A percentile compares a stretch with the other conserved stretches of the same genome.
These are phyloP conservation scores for Parauchenoglanis punctatus DNA, from an alignment of 2,797 vertebrate species.

Conservation along the genomic window DNA sequence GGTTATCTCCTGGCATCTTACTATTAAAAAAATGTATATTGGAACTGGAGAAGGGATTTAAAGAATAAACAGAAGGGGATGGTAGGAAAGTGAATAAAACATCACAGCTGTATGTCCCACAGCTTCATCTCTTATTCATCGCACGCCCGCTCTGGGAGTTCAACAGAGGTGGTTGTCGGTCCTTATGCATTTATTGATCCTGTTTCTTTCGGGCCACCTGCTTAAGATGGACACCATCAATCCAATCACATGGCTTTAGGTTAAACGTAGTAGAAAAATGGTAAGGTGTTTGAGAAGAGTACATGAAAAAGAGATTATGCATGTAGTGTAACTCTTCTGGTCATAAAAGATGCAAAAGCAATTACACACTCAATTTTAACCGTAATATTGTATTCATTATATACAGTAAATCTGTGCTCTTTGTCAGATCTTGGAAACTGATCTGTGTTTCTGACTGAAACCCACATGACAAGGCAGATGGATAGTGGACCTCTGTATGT, in stretches of 20 bases:
- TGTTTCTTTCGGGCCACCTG: slow-evolving; percentile 4
- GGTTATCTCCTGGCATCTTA: background rate
- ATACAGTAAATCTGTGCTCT: background rate
- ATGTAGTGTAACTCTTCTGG: background rate
- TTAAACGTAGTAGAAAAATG: background rate
- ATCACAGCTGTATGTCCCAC: background rate
- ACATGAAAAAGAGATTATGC: background rate
- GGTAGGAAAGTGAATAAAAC: slow-evolving; percentile 31
- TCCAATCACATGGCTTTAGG: background rate
- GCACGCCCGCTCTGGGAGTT: background rate
- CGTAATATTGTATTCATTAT: too few species aligned
- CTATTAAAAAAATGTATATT: background rate
- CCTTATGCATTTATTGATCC: slow-evolving; percentile 3
- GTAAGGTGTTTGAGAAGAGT: background rate
- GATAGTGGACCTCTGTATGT: slow-evolving; percentile 8
- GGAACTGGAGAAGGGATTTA: background rate
- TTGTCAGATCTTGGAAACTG: background rate
- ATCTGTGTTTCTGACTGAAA: background rate
- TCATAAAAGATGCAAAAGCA: background rate
- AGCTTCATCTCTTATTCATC: slow-evolving; percentile 28
- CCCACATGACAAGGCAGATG: slow-evolving; percentile 25
- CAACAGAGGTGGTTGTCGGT: background rate
- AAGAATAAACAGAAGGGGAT: slow-evolving; percentile 6
- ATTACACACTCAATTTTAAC: too few species aligned
- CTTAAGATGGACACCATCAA: background rate